A percentile compares a stretch with the other conserved stretches of the same genome.
Conservation (phyloP, 2,797 vertebrate species). For the Notolabrus celidotus region DNA sequence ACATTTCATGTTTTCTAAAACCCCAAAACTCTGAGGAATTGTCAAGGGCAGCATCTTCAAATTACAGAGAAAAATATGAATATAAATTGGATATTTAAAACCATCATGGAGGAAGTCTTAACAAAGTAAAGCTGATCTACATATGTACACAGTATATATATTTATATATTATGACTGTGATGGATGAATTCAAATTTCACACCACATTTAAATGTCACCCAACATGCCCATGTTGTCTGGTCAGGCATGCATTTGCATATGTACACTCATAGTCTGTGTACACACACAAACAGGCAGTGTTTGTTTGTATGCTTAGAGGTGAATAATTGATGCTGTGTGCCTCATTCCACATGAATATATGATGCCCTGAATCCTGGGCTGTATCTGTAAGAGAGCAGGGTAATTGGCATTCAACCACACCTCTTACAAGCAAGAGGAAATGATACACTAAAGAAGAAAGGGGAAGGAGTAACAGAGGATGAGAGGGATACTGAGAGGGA, state of each 20-base stretch:
- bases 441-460: conserved; percentile 4
- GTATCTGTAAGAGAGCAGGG: conserved; percentile 46
- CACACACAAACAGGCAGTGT: conserved; percentile 33
- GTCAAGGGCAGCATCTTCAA: background rate
- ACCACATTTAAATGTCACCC: conserved; percentile 25
- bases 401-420: conserved; percentile 63
- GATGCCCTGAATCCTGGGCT: conserved; percentile 57
- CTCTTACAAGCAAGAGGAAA: conserved; percentile 35
- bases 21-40: conserved; percentile 20
- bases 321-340: conserved; percentile 71
- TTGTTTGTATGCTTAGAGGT: conserved; percentile 46
- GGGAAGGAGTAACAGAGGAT: background rate
- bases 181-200: background rate
- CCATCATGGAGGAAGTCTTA: background rate
- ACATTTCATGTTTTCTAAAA: conserved; percentile 36
- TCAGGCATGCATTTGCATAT: conserved; percentile 20
- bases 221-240: conserved; percentile 5
- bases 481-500: conserved; percentile 11
- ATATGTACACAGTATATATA: background rate
- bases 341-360: conserved; percentile 64
- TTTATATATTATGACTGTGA: background rate
- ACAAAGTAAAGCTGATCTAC: background rate
- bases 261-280: background rate
- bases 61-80: conserved; percentile 31
- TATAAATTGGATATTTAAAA: conserved; percentile 42